Evolutionary conservation across 2,888 invertebrate species (phyloP).

Genomic region (Spodoptera picta): DNA sequence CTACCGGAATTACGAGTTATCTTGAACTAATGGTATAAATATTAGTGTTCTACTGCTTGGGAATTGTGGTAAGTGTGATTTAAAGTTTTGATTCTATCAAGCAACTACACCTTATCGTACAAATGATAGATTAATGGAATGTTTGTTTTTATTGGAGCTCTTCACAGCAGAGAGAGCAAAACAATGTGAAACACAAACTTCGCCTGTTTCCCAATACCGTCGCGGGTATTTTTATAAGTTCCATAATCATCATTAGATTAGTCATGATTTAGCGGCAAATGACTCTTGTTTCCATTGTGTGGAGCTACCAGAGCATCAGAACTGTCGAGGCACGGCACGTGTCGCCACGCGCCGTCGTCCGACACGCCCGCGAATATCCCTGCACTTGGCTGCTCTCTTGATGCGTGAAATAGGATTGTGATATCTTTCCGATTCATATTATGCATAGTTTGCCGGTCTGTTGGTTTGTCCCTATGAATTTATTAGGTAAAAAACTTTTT

Average conservation of each 20-base stretch:
- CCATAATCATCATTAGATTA: slow-evolving; percentile 44
- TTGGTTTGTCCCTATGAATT: slow-evolving; percentile 38
- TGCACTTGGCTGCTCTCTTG: slow-evolving; percentile 64
- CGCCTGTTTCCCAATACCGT: neutral
- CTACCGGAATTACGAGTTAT: no score
- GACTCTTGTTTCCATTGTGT: slow-evolving; percentile 33
- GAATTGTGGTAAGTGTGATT: no score
- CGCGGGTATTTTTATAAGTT: slow-evolving; percentile 12
- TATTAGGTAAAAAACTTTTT: slow-evolving; percentile 19
- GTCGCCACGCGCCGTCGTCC: slow-evolving; percentile 58
- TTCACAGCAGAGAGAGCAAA: neutral
- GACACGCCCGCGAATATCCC: slow-evolving; percentile 59
- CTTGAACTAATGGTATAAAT: no score
- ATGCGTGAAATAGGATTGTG: slow-evolving; percentile 73
- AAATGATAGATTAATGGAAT: no score
- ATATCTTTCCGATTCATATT: slow-evolving; percentile 42
- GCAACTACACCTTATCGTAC: neutral
- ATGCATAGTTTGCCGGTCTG: slow-evolving; percentile 51
- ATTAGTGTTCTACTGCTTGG: neutral
- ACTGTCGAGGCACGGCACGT: slow-evolving; percentile 43
- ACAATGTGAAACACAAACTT: neutral
- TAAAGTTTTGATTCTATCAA: neutral
- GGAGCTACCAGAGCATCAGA: slow-evolving; percentile 28
- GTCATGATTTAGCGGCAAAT: slow-evolving; percentile 34
- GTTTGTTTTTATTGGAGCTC: neutral